Evolutionary conservation across 2,888 invertebrate species (phyloP).

Genomic region (Adelognathus sp.): DNA sequence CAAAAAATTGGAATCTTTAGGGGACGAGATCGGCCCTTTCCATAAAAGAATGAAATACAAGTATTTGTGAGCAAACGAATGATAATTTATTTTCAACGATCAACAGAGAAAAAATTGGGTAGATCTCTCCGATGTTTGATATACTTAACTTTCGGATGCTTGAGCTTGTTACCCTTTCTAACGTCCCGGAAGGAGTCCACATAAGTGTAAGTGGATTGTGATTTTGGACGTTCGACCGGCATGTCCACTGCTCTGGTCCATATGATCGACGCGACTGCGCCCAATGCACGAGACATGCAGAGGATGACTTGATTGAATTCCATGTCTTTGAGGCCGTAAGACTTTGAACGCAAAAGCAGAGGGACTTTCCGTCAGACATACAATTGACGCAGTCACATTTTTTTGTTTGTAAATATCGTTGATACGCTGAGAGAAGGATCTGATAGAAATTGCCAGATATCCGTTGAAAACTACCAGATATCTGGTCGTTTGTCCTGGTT

Average conservation of each 20-base stretch:
- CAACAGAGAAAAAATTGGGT: background rate
- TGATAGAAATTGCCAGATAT: background rate
- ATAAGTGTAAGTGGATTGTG: slow-evolving; percentile 69
- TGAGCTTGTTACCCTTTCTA: background rate
- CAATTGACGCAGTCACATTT: no score
- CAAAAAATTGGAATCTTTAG: background rate
- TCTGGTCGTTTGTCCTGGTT: no score
- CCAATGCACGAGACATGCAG: slow-evolving; percentile 73
- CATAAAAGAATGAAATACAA: background rate
- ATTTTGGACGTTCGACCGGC: slow-evolving; percentile 72
- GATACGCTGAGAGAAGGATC: background rate
- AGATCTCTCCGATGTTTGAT: background rate
- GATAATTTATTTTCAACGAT: background rate
- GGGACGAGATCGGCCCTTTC: background rate
- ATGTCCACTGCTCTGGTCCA: slow-evolving; percentile 72
- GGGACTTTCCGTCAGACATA: slow-evolving; percentile 1
- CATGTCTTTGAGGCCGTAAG: slow-evolving; percentile 74
- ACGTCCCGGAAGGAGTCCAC: slow-evolving; percentile 36
- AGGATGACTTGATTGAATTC: slow-evolving; percentile 73
- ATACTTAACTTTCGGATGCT: background rate
- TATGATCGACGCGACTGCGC: slow-evolving; percentile 74
- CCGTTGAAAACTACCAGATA: background rate
- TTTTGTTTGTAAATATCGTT: no score
- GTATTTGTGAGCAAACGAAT: background rate
- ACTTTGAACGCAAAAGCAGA: slow-evolving; percentile 57